phyloP scores from a whole-genome alignment of 2,888 invertebrate genomes.

The Galerucella nymphaeae region DNA sequence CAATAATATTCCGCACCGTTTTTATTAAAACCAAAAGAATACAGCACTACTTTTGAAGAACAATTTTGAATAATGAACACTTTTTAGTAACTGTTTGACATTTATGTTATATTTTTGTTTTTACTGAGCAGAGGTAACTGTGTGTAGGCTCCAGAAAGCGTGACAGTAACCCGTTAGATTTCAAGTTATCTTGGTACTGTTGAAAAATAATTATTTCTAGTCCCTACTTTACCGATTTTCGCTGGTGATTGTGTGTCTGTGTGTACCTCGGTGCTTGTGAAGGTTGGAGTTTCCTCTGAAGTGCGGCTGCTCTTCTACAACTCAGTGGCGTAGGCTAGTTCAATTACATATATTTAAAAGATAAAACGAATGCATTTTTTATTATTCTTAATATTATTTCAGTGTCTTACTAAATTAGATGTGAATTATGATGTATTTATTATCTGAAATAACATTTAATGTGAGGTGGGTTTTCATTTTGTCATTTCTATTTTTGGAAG shows the following conservation, averaged over 20 bases:
- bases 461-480: too few species aligned
- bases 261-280: constrained; percentile 16
- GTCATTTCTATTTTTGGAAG: too few species aligned
- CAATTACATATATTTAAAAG: neutral
- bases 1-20: constrained; percentile 7
- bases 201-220: constrained; percentile 20
- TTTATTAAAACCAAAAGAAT: neutral
- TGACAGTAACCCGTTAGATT: constrained; percentile 54
- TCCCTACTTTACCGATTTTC: constrained; percentile 11
- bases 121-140: constrained; percentile 42
- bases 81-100: constrained; percentile 44
- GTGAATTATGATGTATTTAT: too few species aligned
- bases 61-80: constrained; percentile 33
- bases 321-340: constrained; percentile 18
- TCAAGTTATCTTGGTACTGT: constrained; percentile 18
- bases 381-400: neutral
- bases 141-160: constrained; percentile 47
- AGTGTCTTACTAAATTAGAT: too few species aligned
- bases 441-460: too few species aligned
- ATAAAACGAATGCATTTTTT: neutral
- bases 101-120: constrained; percentile 40
- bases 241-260: neutral
- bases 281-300: constrained; percentile 26
- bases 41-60: constrained; percentile 15
- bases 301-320: constrained; percentile 27